Evolutionary conservation across 1,140 invertebrate genomes (phyloP).

Genomic region (Laupala kohalensis): DNA sequence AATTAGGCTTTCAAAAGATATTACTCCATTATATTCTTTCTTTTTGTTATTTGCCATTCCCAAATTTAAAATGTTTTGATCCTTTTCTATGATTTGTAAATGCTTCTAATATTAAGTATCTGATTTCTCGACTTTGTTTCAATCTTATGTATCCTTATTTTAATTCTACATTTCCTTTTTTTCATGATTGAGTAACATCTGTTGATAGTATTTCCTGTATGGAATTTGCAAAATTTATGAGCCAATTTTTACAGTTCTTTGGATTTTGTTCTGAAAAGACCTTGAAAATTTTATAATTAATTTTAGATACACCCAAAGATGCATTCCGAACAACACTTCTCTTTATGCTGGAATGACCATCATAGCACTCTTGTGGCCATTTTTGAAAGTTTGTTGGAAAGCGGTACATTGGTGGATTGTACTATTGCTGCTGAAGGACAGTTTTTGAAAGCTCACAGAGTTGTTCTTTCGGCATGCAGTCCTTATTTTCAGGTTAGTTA

Average conservation of each 20-base stretch:
- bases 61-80: too few relatives aligned
- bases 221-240: neutral
- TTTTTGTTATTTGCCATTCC: too few relatives aligned
- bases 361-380: constrained; percentile 82
- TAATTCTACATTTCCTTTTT: neutral
- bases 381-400: constrained; percentile 80
- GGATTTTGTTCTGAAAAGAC: neutral
- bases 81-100: too few relatives aligned
- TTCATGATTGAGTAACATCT: neutral
- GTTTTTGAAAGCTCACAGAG: constrained; percentile 83
- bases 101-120: neutral
- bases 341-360: constrained; percentile 88
- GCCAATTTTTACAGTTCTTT: neutral
- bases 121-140: neutral
- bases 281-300: neutral
- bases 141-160: neutral
- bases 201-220: neutral
- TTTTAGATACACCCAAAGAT: constrained; percentile 30
- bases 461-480: constrained; percentile 86
- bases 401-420: constrained; percentile 82
- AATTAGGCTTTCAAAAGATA: too few relatives aligned
- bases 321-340: constrained; percentile 88
- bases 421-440: constrained; percentile 84
- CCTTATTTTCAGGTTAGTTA: constrained; percentile 79
- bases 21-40: too few relatives aligned